Conservation (phyloP, 2,888 invertebrate genomes). For the Drosophila anomalata region DNA sequence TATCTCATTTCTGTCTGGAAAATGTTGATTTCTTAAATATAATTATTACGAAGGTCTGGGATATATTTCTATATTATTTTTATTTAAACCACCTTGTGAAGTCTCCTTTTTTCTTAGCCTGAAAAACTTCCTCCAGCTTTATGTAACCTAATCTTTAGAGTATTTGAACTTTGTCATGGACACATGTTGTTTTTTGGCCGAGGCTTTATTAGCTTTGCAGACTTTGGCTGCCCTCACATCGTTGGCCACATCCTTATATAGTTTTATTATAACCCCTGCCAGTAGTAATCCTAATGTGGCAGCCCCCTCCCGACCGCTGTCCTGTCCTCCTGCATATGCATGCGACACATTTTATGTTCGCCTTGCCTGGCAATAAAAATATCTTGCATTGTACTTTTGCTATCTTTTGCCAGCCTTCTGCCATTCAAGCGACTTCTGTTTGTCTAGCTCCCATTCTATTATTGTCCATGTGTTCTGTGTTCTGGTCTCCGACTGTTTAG, state of each 20-base stretch:
- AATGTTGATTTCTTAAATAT: conserved; percentile 27
- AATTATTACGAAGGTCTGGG: conserved; percentile 45
- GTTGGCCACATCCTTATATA: conserved; percentile 75
- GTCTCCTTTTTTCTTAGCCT: neutral
- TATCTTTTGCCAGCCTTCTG: conserved; percentile 48
- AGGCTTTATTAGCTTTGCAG: conserved; percentile 58
- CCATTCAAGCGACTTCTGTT: conserved; percentile 28
- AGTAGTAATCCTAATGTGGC: conserved; percentile 43
- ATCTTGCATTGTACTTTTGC: conserved; percentile 69
- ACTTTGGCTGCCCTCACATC: conserved; percentile 52
- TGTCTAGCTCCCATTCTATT: conserved; percentile 43
- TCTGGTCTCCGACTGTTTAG: conserved; percentile 37
- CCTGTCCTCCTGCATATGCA: conserved; percentile 51
- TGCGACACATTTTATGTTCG: conserved; percentile 73
- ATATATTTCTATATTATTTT: neutral
- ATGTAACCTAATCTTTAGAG: conserved; percentile 15
- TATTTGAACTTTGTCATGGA: conserved; percentile 32
- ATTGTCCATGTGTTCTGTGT: conserved; percentile 22
- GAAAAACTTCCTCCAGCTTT: neutral
- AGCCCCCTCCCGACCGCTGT: conserved; percentile 5
- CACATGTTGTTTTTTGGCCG: conserved; percentile 16
- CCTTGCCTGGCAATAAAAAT: conserved; percentile 72
- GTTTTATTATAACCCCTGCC: conserved; percentile 64
- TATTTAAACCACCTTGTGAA: neutral
- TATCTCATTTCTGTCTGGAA: conserved; percentile 12